These are phyloP conservation scores for Poecilobothrus nobilitatus DNA, from an alignment of 2,888 invertebrate species.

Conservation along the genomic window DNA sequence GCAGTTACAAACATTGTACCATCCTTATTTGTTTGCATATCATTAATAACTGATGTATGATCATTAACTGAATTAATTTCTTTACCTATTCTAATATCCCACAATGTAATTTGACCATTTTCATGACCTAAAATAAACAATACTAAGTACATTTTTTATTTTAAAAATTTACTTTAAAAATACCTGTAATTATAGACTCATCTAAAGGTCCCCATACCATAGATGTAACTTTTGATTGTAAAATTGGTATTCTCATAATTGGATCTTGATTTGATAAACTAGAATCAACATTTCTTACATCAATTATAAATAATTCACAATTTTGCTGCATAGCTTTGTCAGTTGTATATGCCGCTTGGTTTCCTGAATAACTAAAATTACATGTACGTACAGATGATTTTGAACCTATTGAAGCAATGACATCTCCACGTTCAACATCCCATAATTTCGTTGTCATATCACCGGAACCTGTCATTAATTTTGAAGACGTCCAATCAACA, in stretches of 20 bases:
- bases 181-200: conserved; percentile 74
- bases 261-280: conserved; percentile 61
- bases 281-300: conserved; percentile 68
- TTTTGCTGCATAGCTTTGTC: conserved; percentile 86
- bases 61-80: conserved; percentile 69
- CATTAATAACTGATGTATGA: conserved; percentile 82
- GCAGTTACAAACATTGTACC: conserved; percentile 95
- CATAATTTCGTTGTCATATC: conserved; percentile 87
- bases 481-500: conserved; percentile 89
- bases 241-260: conserved; percentile 68
- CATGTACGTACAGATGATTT: conserved; percentile 88
- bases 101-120: conserved; percentile 83
- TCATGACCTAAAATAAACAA: conserved; percentile 59
- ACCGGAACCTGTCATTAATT: conserved; percentile 87
- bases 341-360: conserved; percentile 86
- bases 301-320: conserved; percentile 83
- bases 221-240: conserved; percentile 78
- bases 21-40: conserved; percentile 91
- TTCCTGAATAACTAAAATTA: conserved; percentile 85
- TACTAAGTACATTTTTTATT: not conserved
- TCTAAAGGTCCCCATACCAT: conserved; percentile 92
- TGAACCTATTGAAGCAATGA: conserved; percentile 65
- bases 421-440: conserved; percentile 80
- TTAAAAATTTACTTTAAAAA: conserved; percentile 5
- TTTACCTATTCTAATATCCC: conserved; percentile 80